Evolutionary conservation across 1,140 invertebrate species (phyloP).

Genomic region (Dryas iulia): DNA sequence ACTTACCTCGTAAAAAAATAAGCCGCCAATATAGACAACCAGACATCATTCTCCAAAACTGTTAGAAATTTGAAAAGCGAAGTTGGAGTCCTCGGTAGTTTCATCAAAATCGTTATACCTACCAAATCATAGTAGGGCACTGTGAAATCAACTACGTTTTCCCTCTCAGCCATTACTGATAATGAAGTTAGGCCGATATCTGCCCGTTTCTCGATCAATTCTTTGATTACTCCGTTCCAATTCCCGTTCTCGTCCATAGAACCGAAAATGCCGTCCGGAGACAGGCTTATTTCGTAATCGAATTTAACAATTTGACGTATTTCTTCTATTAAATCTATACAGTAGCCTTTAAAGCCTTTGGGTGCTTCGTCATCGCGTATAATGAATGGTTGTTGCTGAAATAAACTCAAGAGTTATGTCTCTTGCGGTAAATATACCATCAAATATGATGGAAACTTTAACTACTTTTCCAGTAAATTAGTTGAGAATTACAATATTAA

Average conservation of each 20-base stretch:
- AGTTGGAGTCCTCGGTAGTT: slow-evolving; percentile 88
- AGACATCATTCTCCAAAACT: slow-evolving; percentile 96
- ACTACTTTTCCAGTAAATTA: neutral
- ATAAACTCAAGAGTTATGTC: too few species aligned
- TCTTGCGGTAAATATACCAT: too few species aligned
- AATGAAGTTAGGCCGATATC: slow-evolving; percentile 94
- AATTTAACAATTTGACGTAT: slow-evolving; percentile 92
- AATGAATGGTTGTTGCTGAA: slow-evolving; percentile 93
- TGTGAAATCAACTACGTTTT: slow-evolving; percentile 96
- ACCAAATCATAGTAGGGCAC: slow-evolving; percentile 97
- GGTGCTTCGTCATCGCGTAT: slow-evolving; percentile 84
- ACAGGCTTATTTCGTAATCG: slow-evolving; percentile 92
- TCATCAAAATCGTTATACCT: slow-evolving; percentile 95
- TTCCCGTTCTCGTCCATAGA: slow-evolving; percentile 91
- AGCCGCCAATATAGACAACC: slow-evolving; percentile 96
- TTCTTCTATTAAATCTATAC: slow-evolving; percentile 94
- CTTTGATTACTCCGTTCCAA: slow-evolving; percentile 96
- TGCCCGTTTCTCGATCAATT: slow-evolving; percentile 93
- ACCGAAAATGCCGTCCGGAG: slow-evolving; percentile 90
- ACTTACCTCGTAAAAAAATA: slow-evolving; percentile 94
- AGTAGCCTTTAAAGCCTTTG: slow-evolving; percentile 92
- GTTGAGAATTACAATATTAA: neutral
- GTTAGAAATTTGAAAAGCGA: slow-evolving; percentile 98
- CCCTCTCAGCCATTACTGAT: slow-evolving; percentile 96
- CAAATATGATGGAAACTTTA: too few species aligned